These are phyloP conservation scores for Pseudococcus viburni DNA, from an alignment of 2,888 invertebrate species.

Conservation along the genomic window DNA sequence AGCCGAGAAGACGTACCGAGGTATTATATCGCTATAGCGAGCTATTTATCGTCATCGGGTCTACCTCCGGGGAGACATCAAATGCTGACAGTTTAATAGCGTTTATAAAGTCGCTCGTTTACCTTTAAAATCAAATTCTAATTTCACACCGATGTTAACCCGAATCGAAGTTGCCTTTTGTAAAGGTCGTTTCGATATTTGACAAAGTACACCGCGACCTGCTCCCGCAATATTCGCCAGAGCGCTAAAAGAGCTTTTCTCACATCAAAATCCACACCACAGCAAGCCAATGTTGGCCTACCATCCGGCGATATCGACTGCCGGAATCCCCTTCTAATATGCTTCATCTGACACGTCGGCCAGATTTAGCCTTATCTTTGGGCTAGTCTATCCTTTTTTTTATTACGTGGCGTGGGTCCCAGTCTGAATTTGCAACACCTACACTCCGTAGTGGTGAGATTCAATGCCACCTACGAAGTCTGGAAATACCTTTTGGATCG, in stretches of 20 bases:
- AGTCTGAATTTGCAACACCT: too few relatives aligned
- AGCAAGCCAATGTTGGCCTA: background rate
- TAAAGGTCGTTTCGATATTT: constrained; percentile 36
- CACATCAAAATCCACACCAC: background rate
- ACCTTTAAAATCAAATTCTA: constrained; percentile 47
- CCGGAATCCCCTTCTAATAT: constrained; percentile 2
- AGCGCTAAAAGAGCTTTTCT: background rate
- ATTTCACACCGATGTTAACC: constrained; percentile 41
- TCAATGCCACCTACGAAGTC: too few relatives aligned
- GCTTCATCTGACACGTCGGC: constrained; percentile 25
- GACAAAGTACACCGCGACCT: background rate
- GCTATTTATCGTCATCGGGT: constrained; percentile 44
- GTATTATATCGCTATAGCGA: constrained; percentile 9
- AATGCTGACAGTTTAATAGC: constrained; percentile 43
- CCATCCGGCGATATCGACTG: background rate
- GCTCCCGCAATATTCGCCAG: background rate
- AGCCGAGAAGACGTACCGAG: background rate
- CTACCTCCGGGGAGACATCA: constrained; percentile 41
- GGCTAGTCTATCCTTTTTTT: too few relatives aligned
- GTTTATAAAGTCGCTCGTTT: constrained; percentile 48
- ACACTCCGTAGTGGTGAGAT: too few relatives aligned
- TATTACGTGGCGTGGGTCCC: too few relatives aligned
- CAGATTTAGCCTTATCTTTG: background rate
- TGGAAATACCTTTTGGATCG: too few relatives aligned
- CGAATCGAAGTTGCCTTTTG: constrained; percentile 11